Base-by-base conservation (phyloP, 1,140 invertebrate genomes). In the Phymorhynchus buccinoides region DNA sequence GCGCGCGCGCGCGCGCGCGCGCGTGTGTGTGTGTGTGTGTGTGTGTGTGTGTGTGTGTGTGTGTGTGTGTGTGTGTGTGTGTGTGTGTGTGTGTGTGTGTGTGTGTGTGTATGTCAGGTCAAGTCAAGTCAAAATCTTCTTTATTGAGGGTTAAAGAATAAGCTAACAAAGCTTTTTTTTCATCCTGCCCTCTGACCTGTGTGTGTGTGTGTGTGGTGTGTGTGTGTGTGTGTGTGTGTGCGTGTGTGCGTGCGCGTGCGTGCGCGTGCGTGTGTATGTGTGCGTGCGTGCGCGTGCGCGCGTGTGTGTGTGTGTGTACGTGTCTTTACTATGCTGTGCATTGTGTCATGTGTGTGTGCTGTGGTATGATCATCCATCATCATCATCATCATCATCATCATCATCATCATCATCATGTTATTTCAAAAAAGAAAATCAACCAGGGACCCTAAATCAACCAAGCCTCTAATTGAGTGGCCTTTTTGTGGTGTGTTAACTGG, bases 231-330 rank as follows among this genome's bases (percentile, higher is more conserved):
- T 27, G 27, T 27, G 16, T 66, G 27, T 27, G 4, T 66, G 7
- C 62, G 62, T 73, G 4, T 30, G 68, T 7, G 32, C 68, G 32
- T 35, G 32, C 32, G 32, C 37, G 32, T 9, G 32, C 6, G 4
- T 35, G 32, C 37, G 32, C 32, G 32, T 73, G 32, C 68, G 32
- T 73, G 32, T 30, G 32, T 73, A 30, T 30, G 18, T 73, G 32
- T 35, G 68, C 37, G 68, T 37, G 68, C 30, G 68, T 37, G 68
- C 37, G 68, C 30, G 68, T 35, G 68, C 30, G 30, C n/a, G 68
- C 30, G 30, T 73, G 68, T 37, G 68, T 73, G 68, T 37, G 68
- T 73, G 68, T 73, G 68, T 73, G 68, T 73, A 9, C 4, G 32
- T 35, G 30, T 73, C 30, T 32, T 30, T 9, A 35, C 6, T 3